Conservation (phyloP, 2,113 vertebrate species). For the Bos taurus region DNA sequence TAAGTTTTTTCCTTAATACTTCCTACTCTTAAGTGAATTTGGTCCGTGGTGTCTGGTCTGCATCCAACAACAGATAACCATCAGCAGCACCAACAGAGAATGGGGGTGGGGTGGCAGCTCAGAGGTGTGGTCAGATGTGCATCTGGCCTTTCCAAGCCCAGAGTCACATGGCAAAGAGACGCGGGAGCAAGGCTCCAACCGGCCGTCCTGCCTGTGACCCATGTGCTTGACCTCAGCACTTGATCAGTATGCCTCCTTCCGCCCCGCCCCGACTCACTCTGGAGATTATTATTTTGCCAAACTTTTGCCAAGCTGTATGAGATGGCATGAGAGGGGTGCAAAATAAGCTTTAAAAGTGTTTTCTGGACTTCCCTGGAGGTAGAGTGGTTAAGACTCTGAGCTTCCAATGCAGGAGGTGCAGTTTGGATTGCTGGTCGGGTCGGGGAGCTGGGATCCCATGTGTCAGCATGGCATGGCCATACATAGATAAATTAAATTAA, state of each 20-base stretch:
- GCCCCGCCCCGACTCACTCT: not conserved
- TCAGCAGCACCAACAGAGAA: not conserved
- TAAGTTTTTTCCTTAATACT: not conserved
- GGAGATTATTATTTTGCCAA: not conserved
- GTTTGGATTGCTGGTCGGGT: not conserved
- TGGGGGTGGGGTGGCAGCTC: accelerated
- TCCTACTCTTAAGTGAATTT: not conserved
- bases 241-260: not conserved
- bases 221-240: not conserved
- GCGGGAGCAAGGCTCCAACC: not conserved
- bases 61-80: not conserved
- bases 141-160: not conserved
- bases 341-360: not conserved
- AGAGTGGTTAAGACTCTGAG: not conserved
- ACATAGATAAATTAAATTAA: not conserved
- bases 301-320: not conserved
- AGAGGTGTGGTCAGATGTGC: not conserved
- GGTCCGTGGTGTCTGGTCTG: not conserved
- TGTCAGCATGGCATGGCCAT: not conserved
- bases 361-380: not conserved
- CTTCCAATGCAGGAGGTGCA: not conserved
- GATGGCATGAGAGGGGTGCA: no score
- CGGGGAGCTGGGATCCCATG: not conserved
- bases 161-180: no score
- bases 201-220: not conserved